These are phyloP conservation scores for Drosophila eohydei DNA, from an alignment of 2,888 invertebrate genomes.

Conservation along the genomic window DNA sequence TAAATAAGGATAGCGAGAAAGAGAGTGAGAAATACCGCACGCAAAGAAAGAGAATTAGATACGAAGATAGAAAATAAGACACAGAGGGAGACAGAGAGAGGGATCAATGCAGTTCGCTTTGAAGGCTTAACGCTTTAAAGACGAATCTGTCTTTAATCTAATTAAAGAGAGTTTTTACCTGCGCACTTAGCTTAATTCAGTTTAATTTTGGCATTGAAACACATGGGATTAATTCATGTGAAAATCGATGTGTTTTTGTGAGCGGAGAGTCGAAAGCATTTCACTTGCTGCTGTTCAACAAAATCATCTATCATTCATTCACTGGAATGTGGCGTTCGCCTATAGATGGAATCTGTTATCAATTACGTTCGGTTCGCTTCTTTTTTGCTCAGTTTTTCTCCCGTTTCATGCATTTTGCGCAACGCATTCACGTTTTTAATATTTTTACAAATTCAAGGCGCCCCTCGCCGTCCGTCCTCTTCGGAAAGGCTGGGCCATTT, in stretches of 20 bases:
- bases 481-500: neutral
- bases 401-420: constrained; percentile 16
- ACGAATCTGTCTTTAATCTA: neutral
- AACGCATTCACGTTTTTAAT: constrained; percentile 56
- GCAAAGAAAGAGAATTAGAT: no score
- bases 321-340: neutral
- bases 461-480: neutral
- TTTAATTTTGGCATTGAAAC: neutral
- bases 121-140: neutral
- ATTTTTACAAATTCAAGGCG: constrained; percentile 28
- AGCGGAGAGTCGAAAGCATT: neutral
- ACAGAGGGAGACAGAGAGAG: neutral
- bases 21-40: no score
- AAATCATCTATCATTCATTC: constrained; percentile 2
- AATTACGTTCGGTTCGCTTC: constrained; percentile 6
- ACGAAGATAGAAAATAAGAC: neutral
- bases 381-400: neutral
- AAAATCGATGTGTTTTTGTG: neutral
- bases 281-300: constrained; percentile 6
- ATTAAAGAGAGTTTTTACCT: neutral
- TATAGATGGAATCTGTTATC: constrained; percentile 3
- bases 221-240: neutral
- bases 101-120: no score
- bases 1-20: neutral
- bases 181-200: neutral